phyloP scores from a whole-genome alignment of 2,888 invertebrate genomes.

The Perdita meconis region DNA sequence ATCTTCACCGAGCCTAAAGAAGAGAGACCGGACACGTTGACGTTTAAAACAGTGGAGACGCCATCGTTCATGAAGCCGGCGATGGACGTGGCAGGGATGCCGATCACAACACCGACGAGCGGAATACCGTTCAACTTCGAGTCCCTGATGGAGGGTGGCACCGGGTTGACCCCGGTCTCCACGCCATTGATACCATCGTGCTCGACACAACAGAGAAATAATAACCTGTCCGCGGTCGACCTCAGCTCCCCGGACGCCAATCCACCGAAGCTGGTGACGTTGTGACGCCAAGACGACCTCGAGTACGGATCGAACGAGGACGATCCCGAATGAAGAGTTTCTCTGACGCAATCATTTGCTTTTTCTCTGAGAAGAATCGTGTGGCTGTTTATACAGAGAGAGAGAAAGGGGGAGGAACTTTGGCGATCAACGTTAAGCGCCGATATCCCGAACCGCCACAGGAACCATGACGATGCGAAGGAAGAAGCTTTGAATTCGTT shows the following conservation, averaged over 20 bases:
- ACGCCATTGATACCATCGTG: slow-evolving; percentile 89
- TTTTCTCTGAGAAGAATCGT: slow-evolving; percentile 30
- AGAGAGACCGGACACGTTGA: slow-evolving; percentile 77
- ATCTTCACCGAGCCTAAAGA: slow-evolving; percentile 81
- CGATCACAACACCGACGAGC: slow-evolving; percentile 94
- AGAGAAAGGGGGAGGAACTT: too few species aligned
- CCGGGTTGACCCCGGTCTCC: slow-evolving; percentile 94
- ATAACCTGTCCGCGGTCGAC: slow-evolving; percentile 87
- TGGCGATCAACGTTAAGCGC: too few species aligned
- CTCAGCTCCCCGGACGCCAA: slow-evolving; percentile 91
- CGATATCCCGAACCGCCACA: too few species aligned
- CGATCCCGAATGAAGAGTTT: slow-evolving; percentile 71
- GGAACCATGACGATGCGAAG: slow-evolving; percentile 58
- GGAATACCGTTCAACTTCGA: slow-evolving; percentile 96
- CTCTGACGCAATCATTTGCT: slow-evolving; percentile 15
- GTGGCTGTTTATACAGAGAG: slow-evolving; percentile 18
- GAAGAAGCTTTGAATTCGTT: slow-evolving; percentile 59
- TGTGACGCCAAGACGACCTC: slow-evolving; percentile 87
- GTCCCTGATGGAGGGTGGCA: slow-evolving; percentile 96
- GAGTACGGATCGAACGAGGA: slow-evolving; percentile 74
- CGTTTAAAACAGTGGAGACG: slow-evolving; percentile 80
- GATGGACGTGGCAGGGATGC: slow-evolving; percentile 90
- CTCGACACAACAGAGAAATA: slow-evolving; percentile 91
- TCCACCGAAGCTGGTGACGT: slow-evolving; percentile 92
- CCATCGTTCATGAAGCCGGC: slow-evolving; percentile 83